A percentile compares a stretch with the other conserved stretches of the same genome.
Conservation (phyloP, 2,113 vertebrate species). For the Amphilophus citrinellus region DNA sequence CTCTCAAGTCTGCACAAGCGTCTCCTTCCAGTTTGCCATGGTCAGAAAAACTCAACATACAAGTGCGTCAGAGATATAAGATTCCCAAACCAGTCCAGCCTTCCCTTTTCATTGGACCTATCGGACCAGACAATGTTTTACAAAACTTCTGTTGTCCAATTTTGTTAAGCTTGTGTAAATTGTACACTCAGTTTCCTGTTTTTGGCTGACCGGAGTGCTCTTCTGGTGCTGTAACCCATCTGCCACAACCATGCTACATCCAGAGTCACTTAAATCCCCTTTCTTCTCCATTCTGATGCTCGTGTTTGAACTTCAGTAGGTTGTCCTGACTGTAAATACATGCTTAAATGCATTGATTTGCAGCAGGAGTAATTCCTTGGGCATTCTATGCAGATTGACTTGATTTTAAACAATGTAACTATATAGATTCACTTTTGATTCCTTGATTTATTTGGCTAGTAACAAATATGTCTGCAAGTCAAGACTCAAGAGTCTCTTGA, state of each 20-base stretch:
- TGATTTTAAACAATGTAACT: no score
- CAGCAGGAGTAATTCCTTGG: background rate
- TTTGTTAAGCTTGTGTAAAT: background rate
- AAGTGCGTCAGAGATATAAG: no score
- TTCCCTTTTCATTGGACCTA: background rate
- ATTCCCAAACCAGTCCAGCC: no score
- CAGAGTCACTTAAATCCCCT: background rate
- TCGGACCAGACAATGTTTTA: background rate
- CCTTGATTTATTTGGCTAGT: background rate
- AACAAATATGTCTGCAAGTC: background rate
- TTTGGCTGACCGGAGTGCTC: background rate
- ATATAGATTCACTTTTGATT: background rate
- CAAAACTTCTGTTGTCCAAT: background rate
- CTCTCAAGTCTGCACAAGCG: no score
- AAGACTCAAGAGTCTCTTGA: background rate
- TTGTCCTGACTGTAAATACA: background rate
- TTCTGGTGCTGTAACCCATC: background rate
- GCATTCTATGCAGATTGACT: background rate
- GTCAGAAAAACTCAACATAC: no score
- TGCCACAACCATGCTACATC: background rate
- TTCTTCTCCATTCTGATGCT: background rate
- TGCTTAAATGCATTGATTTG: background rate
- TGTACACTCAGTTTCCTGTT: background rate
- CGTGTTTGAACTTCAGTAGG: background rate
- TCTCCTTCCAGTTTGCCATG: no score